Conservation (phyloP, 2,888 invertebrate genomes). For the Bellardia pandia region DNA sequence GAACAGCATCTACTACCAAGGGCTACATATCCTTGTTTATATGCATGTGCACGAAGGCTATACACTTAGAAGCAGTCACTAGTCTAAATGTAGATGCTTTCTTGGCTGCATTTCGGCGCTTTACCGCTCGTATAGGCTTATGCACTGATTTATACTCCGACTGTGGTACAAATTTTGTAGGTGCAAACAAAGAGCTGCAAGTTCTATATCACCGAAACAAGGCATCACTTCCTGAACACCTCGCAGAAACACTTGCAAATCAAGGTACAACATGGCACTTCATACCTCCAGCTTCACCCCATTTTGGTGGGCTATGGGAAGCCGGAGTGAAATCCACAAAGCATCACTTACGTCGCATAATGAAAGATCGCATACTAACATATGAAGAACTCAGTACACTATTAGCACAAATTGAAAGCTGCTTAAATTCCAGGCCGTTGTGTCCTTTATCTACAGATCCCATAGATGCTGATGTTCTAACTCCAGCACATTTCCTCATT, state of each 20-base stretch:
- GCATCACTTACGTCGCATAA: constrained; percentile 56
- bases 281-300: constrained; percentile 59
- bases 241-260: constrained; percentile 6
- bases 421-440: constrained; percentile 58
- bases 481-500: constrained; percentile 59
- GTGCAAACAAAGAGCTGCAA: too few species aligned
- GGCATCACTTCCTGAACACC: background rate
- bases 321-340: constrained; percentile 61
- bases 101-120: constrained; percentile 67
- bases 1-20: constrained; percentile 52
- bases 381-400: constrained; percentile 32
- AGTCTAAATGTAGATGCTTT: constrained; percentile 69
- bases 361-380: background rate
- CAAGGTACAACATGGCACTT: constrained; percentile 56
- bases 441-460: constrained; percentile 44
- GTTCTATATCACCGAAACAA: too few species aligned
- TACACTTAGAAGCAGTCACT: constrained; percentile 70
- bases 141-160: constrained; percentile 62
- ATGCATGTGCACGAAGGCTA: constrained; percentile 66
- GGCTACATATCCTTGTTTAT: constrained; percentile 70
- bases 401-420: constrained; percentile 53
- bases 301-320: constrained; percentile 66
- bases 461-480: constrained; percentile 26
- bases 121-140: constrained; percentile 53
- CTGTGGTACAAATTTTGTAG: constrained; percentile 61